Percentiles rank a stretch among this genome's conserved stretches.
Evolutionary conservation across 1,140 invertebrate genomes (phyloP).

Genomic region (Papilio xuthus): DNA sequence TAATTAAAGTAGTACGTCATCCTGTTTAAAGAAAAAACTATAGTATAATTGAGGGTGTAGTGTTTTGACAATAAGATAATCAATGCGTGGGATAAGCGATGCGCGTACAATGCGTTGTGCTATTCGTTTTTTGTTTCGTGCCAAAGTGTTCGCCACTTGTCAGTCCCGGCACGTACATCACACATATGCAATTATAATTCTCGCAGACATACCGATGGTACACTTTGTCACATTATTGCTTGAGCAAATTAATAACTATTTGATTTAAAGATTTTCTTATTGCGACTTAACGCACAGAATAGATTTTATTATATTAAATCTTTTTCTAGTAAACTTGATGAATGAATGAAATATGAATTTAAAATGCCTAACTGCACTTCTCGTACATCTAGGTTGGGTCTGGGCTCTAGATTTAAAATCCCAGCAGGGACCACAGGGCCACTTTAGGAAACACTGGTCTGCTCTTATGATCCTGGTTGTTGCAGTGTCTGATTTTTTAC

Average conservation of each 20-base stretch:
- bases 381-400: no score
- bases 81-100: conserved; percentile 22
- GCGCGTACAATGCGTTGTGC: conserved; percentile 24
- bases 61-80: conserved; percentile 27
- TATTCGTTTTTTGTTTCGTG: conserved; percentile 29
- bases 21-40: conserved; percentile 6
- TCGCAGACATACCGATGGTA: conserved; percentile 5
- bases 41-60: not conserved
- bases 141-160: not conserved
- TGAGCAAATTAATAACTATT: conserved; percentile 1
- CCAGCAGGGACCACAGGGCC: no score
- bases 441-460: no score
- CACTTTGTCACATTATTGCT: conserved; percentile 5
- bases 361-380: no score
- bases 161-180: conserved; percentile 25
- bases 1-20: not conserved
- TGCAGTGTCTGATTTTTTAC: not conserved
- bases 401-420: no score
- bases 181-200: conserved; percentile 37
- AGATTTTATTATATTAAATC: no score
- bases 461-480: no score
- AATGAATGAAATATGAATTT: no score
- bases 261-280: not conserved
- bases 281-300: no score
- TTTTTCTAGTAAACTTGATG: no score